These are phyloP conservation scores for Margarornis squamiger DNA, from an alignment of 2,797 vertebrate species.

Conservation along the genomic window DNA sequence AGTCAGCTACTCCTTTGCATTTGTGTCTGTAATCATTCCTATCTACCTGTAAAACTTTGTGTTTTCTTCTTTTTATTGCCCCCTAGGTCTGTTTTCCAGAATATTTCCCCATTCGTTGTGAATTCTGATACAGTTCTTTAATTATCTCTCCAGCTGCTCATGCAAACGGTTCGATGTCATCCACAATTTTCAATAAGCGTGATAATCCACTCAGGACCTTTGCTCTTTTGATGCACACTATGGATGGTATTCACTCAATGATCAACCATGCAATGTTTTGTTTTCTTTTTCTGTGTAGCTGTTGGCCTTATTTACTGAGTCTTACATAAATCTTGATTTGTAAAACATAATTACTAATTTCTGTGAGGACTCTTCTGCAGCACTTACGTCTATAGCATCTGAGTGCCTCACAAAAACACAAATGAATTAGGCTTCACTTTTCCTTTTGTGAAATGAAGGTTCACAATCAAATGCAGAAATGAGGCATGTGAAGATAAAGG, in stretches of 20 bases:
- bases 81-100: background rate
- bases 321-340: background rate
- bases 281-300: background rate
- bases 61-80: background rate
- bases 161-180: background rate
- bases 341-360: background rate
- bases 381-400: background rate
- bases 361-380: background rate
- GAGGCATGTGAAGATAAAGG: background rate
- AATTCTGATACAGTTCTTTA: background rate
- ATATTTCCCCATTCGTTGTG: background rate
- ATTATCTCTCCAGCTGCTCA: background rate
- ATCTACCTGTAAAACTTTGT: background rate
- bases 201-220: background rate
- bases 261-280: background rate
- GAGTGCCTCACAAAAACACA: background rate
- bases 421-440: background rate
- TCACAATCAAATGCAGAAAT: background rate
- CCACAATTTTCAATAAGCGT: background rate
- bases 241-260: background rate
- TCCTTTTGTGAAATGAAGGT: background rate
- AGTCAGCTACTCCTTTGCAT: rapidly evolving
- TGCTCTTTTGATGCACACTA: background rate
- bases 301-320: background rate
- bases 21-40: background rate